phyloP scores from a whole-genome alignment of 2,113 vertebrate species.

The Hemiprocne comata region DNA sequence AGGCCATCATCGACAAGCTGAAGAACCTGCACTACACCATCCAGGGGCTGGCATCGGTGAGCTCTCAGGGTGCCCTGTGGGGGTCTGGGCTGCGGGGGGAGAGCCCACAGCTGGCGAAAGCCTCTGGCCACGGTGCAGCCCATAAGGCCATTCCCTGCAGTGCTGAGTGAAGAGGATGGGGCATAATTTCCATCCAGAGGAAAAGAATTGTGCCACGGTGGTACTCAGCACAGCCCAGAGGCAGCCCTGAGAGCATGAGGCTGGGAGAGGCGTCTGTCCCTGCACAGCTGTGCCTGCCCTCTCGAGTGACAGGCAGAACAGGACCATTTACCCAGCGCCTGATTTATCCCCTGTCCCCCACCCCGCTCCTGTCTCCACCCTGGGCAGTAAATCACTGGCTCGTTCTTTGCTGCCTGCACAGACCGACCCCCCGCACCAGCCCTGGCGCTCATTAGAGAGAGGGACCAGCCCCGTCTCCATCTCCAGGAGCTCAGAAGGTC shows the following conservation, averaged over 20 bases:
- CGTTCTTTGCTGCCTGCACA: conserved; percentile 43
- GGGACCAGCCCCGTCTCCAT: background rate
- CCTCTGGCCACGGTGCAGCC: background rate
- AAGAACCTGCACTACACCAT: conserved; percentile 82
- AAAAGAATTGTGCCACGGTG: fast-evolving
- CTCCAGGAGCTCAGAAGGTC: conserved; percentile 14
- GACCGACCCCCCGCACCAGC: background rate
- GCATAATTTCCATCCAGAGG: background rate
- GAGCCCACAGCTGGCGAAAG: background rate
- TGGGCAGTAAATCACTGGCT: conserved; percentile 39
- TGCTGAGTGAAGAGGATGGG: fast-evolving
- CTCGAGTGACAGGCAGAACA: background rate
- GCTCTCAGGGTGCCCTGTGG: background rate
- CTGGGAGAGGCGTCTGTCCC: background rate
- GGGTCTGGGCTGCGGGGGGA: fast-evolving
- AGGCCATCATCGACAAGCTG: conserved; percentile 82
- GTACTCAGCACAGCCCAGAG: background rate
- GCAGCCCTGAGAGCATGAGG: background rate
- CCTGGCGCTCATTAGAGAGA: background rate
- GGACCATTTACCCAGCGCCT: background rate
- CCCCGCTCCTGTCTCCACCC: background rate
- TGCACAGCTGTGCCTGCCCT: fast-evolving
- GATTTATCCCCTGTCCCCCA: background rate
- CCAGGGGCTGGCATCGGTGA: conserved; percentile 83
- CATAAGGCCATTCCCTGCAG: fast-evolving